Evolutionary conservation across 1,140 invertebrate genomes (phyloP), one percentile per base, ranked within the genome.

Genomic region (Anoplophora glabripennis): DNA sequence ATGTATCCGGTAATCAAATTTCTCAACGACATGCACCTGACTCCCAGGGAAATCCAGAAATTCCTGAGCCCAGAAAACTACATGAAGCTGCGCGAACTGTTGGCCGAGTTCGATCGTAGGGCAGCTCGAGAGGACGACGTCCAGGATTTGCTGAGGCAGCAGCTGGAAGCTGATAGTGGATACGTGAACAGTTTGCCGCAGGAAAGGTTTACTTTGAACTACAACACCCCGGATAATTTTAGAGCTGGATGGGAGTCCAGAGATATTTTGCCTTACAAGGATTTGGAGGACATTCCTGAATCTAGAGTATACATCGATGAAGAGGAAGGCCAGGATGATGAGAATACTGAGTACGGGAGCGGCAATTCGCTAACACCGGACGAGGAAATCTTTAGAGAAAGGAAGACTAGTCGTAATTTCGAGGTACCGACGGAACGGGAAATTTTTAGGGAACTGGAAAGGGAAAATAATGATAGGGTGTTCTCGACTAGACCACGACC

Each of bases 281-380:
- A 59, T 10, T 12, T 11, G 18, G 63, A 72, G 8, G 70, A 71
- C 11, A 72, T 83, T 28, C 76, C 77, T 11, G 82, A 84, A 70
- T 75, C 76, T 34, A 73, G 81, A 40, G 77, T 82, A 58, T 80
- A 82, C 58, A 75, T 76, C 37, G 77, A 82, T 34, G 80, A 80
- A 60, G 77, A 63, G 4, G 40, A 59, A 34, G 54, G 21, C 21
- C 21, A 57, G 10, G 41, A 59, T 18, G 41, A 51, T 21, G 54
- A 55, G 11, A 53, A 61, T 34, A 21, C 46, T 8, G 64, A 68
- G 34, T 59, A 59, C 17, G 59, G 53, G 10, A 65, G 63, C 42
- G 59, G 63, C 41, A 38, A 57, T 7, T 51, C 60, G 1, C 14
- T 28, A 11, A 28, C 21, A 28, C 7, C 18, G 9, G 18, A 14